A percentile compares a stretch with the other conserved stretches of the same genome.
phyloP scores from a whole-genome alignment of 2,888 invertebrate genomes.

The Syritta pipiens region DNA sequence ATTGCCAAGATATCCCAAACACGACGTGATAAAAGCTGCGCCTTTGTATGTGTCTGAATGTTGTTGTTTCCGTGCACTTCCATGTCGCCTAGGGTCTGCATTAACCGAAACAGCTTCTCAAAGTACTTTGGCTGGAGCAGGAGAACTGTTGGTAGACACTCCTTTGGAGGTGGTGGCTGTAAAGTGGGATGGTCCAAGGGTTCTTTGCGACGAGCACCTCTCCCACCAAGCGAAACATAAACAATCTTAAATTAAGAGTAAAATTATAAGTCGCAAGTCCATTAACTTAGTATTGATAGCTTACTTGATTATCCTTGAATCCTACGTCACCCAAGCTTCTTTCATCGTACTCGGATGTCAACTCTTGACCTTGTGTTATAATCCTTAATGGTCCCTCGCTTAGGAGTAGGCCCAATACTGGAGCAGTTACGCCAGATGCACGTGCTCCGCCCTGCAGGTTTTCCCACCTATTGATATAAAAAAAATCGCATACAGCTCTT shows the following conservation, averaged over 20 bases:
- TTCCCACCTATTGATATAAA: slow-evolving; percentile 83
- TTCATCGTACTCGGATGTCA: slow-evolving; percentile 95
- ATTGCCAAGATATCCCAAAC: slow-evolving; percentile 97
- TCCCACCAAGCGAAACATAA: slow-evolving; percentile 92
- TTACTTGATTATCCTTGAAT: slow-evolving; percentile 94
- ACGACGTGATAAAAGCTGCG: slow-evolving; percentile 92
- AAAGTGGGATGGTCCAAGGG: slow-evolving; percentile 89
- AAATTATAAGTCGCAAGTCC: neutral
- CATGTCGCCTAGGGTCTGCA: slow-evolving; percentile 94
- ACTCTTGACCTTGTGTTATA: slow-evolving; percentile 95
- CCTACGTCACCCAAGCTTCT: slow-evolving; percentile 94
- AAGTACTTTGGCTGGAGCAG: slow-evolving; percentile 92
- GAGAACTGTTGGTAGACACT: slow-evolving; percentile 91
- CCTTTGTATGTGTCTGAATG: slow-evolving; percentile 89
- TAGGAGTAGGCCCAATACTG: slow-evolving; percentile 84
- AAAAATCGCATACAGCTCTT: too few species aligned
- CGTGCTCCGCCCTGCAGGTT: slow-evolving; percentile 79
- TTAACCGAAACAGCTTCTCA: slow-evolving; percentile 92
- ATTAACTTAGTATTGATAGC: neutral
- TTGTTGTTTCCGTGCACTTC: slow-evolving; percentile 86
- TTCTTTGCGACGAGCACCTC: slow-evolving; percentile 81
- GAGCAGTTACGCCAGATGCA: slow-evolving; percentile 78
- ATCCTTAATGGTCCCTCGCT: slow-evolving; percentile 93
- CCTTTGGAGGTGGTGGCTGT: slow-evolving; percentile 91
- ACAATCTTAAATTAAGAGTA: slow-evolving; percentile 83